Conservation (phyloP, 2,797 vertebrate species). For the Coreius guichenoti region DNA sequence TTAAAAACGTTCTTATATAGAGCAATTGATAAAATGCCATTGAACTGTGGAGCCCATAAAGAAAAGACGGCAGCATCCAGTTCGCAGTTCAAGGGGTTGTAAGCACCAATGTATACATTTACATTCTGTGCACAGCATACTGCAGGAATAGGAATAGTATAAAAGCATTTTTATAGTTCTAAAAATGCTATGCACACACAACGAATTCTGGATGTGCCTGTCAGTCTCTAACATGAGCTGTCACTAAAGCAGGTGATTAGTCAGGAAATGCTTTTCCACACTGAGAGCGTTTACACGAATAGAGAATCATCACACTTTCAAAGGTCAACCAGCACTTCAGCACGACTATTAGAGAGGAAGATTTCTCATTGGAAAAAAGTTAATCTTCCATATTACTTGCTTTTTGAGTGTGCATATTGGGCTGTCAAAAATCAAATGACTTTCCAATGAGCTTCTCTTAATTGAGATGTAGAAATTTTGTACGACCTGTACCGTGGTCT, state of each 20-base stretch:
- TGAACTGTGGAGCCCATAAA: neutral
- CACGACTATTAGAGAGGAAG: neutral
- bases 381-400: neutral
- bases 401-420: neutral
- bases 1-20: neutral
- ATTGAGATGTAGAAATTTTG: neutral
- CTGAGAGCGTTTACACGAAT: slow-evolving; percentile 37
- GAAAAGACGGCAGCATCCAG: neutral
- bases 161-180: neutral
- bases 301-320: slow-evolving; percentile 11
- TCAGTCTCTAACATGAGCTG: slow-evolving; percentile 40
- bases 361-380: neutral
- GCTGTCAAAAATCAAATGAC: neutral
- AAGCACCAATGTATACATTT: neutral
- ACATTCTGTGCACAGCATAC: neutral
- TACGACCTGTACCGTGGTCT: neutral
- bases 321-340: slow-evolving; percentile 23
- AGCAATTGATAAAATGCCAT: neutral
- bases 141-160: neutral
- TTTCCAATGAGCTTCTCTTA: neutral
- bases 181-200: neutral
- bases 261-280: slow-evolving; percentile 30
- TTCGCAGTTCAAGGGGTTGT: neutral
- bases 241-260: slow-evolving; percentile 44
- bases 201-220: slow-evolving; percentile 18